A percentile compares a stretch with the other conserved stretches of the same genome.
Evolutionary conservation across 2,113 vertebrate species (phyloP).

Genomic region (Notiomystis cincta): DNA sequence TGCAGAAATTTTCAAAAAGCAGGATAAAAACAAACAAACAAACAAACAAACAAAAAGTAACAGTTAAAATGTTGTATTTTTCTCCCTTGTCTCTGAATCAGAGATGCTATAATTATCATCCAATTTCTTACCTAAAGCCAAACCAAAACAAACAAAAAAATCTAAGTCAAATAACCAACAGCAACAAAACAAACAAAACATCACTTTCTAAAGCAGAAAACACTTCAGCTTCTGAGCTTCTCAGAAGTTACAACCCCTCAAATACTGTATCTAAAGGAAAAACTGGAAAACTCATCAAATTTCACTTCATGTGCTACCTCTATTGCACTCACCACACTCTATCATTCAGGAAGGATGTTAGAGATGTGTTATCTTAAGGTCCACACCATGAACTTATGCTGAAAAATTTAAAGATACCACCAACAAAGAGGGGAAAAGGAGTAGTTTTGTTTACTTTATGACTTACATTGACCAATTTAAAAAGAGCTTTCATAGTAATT

Average conservation of each 20-base stretch:
- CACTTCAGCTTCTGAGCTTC: background rate
- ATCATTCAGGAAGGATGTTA: background rate
- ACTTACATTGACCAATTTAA: background rate
- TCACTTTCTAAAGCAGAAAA: background rate
- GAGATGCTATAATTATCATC: background rate
- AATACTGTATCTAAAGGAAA: background rate
- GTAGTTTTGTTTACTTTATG: background rate
- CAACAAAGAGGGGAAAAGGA: background rate
- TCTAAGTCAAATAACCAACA: background rate
- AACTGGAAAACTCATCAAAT: background rate
- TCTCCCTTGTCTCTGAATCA: background rate
- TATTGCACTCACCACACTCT: background rate
- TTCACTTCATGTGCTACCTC: background rate
- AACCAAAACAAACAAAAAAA: background rate
- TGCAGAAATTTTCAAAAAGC: background rate
- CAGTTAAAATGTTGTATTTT: background rate
- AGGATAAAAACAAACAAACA: too few species aligned
- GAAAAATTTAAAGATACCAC: background rate
- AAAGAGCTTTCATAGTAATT: slow-evolving; percentile 47
- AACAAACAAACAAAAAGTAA: background rate
- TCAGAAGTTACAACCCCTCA: background rate
- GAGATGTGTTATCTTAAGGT: background rate
- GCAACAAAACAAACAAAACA: background rate
- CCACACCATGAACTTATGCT: background rate
- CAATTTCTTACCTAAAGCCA: background rate